phyloP scores from a whole-genome alignment of 2,113 vertebrate genomes.

The Motacilla alba region DNA sequence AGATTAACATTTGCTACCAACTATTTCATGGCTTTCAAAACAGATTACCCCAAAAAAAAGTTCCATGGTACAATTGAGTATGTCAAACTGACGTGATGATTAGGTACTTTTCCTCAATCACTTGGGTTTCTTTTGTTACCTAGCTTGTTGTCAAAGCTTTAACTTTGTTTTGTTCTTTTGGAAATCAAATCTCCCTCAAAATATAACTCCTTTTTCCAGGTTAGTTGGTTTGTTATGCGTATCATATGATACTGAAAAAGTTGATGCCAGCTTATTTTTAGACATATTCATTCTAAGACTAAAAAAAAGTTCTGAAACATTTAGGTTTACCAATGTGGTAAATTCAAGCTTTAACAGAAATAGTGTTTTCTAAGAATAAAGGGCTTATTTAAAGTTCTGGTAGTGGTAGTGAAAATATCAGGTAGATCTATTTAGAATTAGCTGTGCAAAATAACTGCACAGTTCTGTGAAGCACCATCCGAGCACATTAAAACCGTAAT shows the following conservation, averaged over 20 bases:
- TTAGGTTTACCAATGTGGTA: not conserved
- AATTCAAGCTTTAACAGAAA: not conserved
- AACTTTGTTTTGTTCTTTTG: constrained; percentile 17
- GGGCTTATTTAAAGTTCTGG: not conserved
- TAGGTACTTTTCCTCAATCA: constrained; percentile 34
- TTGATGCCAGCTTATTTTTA: not conserved
- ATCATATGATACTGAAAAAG: not conserved
- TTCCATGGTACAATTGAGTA: not conserved
- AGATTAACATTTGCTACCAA: constrained; percentile 60
- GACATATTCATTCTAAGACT: not conserved
- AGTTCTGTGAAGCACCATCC: constrained; percentile 29
- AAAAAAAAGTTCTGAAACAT: not conserved
- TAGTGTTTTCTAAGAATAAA: not conserved
- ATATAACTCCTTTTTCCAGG: not conserved
- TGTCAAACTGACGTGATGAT: constrained; percentile 48
- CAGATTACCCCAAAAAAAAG: constrained; percentile 4
- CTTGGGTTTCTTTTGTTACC: constrained; percentile 26
- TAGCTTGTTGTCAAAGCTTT: constrained; percentile 29
- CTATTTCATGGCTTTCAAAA: constrained; percentile 59
- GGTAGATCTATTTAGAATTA: constrained; percentile 19
- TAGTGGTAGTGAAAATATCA: not conserved
- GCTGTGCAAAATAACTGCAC: not conserved
- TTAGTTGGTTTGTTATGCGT: not conserved
- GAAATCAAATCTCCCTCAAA: not conserved
- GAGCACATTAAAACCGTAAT: not conserved